These are phyloP conservation scores for Alca torda DNA, from an alignment of 2,797 vertebrate genomes.

Conservation along the genomic window DNA sequence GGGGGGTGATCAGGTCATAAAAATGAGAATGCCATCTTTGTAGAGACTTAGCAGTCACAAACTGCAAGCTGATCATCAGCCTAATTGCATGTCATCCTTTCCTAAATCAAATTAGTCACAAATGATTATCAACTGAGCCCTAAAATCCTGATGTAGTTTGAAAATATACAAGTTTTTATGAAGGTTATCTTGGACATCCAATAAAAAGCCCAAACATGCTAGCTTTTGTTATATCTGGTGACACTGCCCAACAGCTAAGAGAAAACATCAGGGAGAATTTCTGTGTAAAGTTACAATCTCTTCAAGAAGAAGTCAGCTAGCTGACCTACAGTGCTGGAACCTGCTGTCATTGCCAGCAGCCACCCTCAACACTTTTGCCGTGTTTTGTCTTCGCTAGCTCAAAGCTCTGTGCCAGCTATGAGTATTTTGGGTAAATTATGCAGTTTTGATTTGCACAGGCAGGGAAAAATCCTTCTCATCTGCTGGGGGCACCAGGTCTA, in stretches of 20 bases:
- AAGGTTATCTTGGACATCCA: not conserved
- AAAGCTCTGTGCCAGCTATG: not conserved
- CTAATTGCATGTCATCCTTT: conserved; percentile 26
- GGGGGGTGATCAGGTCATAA: not conserved
- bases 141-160: conserved; percentile 8
- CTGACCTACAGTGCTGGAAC: not conserved
- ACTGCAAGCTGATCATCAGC: conserved; percentile 27
- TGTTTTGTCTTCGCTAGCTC: not conserved
- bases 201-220: not conserved
- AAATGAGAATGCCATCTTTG: conserved; percentile 12
- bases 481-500: not conserved
- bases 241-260: conserved; percentile 9
- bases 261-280: not conserved
- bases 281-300: not conserved
- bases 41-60: not conserved
- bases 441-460: not conserved
- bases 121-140: conserved; percentile 22
- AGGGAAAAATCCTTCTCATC: not conserved
- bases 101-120: conserved; percentile 61
- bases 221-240: conserved; percentile 24
- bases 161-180: conserved; percentile 9
- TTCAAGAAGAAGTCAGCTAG: not conserved
- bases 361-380: not conserved
- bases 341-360: not conserved
- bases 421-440: not conserved